Percentiles rank a stretch among this genome's conserved stretches.
phyloP scores from a whole-genome alignment of 2,113 vertebrate genomes.

The Rhizomys pruinosus region DNA sequence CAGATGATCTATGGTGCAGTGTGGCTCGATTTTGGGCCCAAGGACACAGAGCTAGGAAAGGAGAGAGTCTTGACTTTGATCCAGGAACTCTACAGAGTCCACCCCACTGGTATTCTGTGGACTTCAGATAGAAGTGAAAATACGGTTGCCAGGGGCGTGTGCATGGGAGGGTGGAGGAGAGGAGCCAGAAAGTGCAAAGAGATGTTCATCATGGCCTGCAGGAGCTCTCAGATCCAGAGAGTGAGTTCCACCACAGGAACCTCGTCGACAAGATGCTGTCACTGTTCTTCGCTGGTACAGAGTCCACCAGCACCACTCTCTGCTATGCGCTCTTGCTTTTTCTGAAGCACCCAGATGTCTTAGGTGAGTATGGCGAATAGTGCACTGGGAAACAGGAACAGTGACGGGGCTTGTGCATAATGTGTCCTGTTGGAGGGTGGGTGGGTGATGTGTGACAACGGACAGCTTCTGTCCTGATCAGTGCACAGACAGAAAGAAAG shows the following conservation, averaged over 20 bases:
- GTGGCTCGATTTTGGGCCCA: not conserved
- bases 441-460: too few species aligned
- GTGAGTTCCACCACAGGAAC: conserved; percentile 59
- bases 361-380: conserved; percentile 67
- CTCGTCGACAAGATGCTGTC: conserved; percentile 59
- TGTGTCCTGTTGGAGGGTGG: too few species aligned
- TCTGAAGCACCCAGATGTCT: conserved; percentile 58
- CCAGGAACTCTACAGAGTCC: not conserved
- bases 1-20: not conserved
- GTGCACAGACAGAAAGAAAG: too few species aligned
- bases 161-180: not conserved
- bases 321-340: conserved; percentile 48
- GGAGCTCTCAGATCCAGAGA: conserved; percentile 62
- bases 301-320: conserved; percentile 78
- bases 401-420: too few species aligned
- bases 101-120: not conserved
- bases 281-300: conserved; percentile 78
- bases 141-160: too few species aligned
- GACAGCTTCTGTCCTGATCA: too few species aligned
- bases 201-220: not conserved
- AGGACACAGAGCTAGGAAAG: not conserved
- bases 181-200: not conserved
- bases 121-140: not conserved
- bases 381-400: too few species aligned
- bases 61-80: not conserved